These are phyloP conservation scores for Mus minutoides DNA, from an alignment of 2,797 vertebrate species.

Conservation along the genomic window DNA sequence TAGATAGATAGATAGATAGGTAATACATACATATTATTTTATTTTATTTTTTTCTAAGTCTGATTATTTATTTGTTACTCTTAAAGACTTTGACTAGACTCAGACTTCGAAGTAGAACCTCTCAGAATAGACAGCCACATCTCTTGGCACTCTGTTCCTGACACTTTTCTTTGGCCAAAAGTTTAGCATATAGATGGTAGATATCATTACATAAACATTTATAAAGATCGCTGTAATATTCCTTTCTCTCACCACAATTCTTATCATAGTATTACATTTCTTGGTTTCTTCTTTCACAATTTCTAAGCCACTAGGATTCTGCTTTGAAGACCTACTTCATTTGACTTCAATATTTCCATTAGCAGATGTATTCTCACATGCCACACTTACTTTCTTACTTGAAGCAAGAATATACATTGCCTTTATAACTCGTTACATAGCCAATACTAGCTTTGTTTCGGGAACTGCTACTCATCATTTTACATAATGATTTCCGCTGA, in stretches of 20 bases:
- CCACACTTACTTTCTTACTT: not conserved
- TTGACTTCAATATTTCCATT: not conserved
- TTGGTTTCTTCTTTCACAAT: constrained; percentile 39
- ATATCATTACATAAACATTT: not conserved
- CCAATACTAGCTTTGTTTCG: not conserved
- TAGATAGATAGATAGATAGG: too few relatives aligned
- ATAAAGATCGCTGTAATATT: not conserved
- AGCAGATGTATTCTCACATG: not conserved
- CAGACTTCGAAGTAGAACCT: too few relatives aligned
- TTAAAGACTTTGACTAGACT: too few relatives aligned
- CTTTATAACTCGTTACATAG: not conserved
- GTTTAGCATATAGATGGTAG: too few relatives aligned
- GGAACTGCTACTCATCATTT: not conserved
- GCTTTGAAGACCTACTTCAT: not conserved
- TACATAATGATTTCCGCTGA: not conserved
- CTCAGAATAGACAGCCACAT: too few relatives aligned
- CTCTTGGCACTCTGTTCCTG: too few relatives aligned
- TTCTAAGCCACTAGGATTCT: not conserved
- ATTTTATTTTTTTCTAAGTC: too few relatives aligned
- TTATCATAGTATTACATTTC: not conserved
- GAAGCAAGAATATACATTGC: not conserved
- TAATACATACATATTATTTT: too few relatives aligned
- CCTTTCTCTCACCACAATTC: not conserved
- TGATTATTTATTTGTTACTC: too few relatives aligned
- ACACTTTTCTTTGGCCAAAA: too few relatives aligned